Base-by-base conservation (phyloP, 2,113 vertebrate species). In the Baryphthengus martii region DNA sequence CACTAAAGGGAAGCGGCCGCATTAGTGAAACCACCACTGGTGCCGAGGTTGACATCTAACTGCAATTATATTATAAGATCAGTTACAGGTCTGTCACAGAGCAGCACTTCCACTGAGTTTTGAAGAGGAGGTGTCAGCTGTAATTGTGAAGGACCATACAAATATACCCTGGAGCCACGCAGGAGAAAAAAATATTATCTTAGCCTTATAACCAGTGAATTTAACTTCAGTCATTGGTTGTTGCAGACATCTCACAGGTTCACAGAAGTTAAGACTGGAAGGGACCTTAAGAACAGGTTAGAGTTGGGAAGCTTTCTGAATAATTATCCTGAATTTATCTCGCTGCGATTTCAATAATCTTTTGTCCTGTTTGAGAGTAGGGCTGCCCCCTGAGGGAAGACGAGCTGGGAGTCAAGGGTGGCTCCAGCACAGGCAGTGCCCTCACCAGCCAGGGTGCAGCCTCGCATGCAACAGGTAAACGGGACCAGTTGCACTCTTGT, bases 381-480 rank as follows among this genome's bases (percentile, higher is more conserved):
- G 31, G n/a, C 72, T 77, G 42, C 7, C 35, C 50, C 23, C n/a
- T 20, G 7, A 7, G 35, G 24, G 25, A 77, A 24, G 26, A 15
- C 52, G 47, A 88, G 13, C 33, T 40, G 16, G 25, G 37, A 70
- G 31, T 39, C 55, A 45, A 35, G 68, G 47, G 29, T 62, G 42
- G 33, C 42, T 73, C 14, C n/a, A 74, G 56, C 29, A 18, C 11
- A 58, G 45, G 31, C 28, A n/a, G 1, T 58, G 93, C 28, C 49
- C 28, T 79, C 67, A 5, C 17, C 49, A 45, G 0, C 28, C 23
- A 4, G 10, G 10, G 21, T 10, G 11, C 37, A 65, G 61, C 17
- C 49, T 59, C 3, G 2, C 39, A 49, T 2, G 3, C 31, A 49
- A 35, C 45, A 13, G 1, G 0, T 15, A 10, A 63, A 26, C 0